Conservation (phyloP, 2,888 invertebrate species). For the Blastobasis lacticolella region DNA sequence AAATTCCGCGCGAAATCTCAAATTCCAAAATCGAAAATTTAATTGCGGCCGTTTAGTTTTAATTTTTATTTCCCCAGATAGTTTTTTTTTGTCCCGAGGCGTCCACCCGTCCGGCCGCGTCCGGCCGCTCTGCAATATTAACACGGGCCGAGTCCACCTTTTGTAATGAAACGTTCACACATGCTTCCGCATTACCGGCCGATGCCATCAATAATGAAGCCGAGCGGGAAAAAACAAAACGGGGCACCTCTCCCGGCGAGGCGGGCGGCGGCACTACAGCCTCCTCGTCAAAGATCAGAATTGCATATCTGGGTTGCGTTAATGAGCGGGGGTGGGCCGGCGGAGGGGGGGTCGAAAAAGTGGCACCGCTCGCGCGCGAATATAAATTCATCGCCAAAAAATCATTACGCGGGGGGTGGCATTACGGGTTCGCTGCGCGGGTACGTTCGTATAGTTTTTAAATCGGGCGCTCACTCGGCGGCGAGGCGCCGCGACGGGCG, state of each 20-base stretch:
- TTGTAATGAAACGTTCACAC: constrained; percentile 75
- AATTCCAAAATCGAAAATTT: constrained; percentile 28
- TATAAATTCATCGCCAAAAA: constrained; percentile 88
- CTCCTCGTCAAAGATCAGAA: constrained; percentile 78
- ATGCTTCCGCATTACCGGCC: constrained; percentile 74
- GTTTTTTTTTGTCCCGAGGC: constrained; percentile 55
- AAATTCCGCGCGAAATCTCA: constrained; percentile 20
- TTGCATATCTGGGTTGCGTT: constrained; percentile 79
- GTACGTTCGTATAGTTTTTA: constrained; percentile 71
- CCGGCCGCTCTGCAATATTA: constrained; percentile 72
- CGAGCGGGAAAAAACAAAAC: constrained; percentile 75
- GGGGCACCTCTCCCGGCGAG: constrained; percentile 70
- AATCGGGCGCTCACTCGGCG: constrained; percentile 69
- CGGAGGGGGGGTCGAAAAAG: constrained; percentile 69
- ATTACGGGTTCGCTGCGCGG: constrained; percentile 75
- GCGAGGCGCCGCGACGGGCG: constrained; percentile 63
- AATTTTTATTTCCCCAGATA: constrained; percentile 33
- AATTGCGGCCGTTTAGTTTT: constrained; percentile 40
- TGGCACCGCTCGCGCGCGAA: constrained; percentile 79
- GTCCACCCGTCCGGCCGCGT: constrained; percentile 70
- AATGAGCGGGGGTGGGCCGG: constrained; percentile 71
- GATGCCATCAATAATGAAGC: constrained; percentile 75
- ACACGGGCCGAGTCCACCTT: constrained; percentile 72
- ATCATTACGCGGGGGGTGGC: constrained; percentile 88
- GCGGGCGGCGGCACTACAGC: constrained; percentile 74